Base-by-base conservation (phyloP, 2,888 invertebrate genomes). In the Allygus modestus region DNA sequence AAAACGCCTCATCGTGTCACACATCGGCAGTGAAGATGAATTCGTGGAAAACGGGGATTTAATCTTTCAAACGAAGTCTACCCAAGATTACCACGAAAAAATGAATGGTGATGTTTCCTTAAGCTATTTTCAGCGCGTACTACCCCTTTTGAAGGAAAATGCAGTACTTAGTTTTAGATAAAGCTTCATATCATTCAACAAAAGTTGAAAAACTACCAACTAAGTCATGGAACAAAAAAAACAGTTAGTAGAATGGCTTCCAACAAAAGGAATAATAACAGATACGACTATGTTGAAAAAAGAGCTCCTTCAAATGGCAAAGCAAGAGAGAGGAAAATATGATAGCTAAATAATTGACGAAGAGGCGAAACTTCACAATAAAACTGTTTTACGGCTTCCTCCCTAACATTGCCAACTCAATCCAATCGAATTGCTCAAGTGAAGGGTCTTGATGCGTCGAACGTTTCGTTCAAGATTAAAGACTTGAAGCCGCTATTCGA, bases 151-250 rank as follows among this genome's bases (percentile, higher is more conserved):
- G 31, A 51, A 51, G 51, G 71, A 28, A 28, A n/a, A 23, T 33
- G 33, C 71, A 28, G 71, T 31, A 28, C n/a, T 31, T 37, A 28
- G 71, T 31, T 33, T n/a, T 31, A 33, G 37, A n/a, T n/a, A n/a
- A n/a, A 7, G 37, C 71, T 17, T n/a, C 71, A 71, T 79, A 79
- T 23, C 79, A 79, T 58, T 31, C 31, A 23, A n/a, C 12, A 12
- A 79, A 51, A 79, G 20, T 9, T n/a, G 71, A 79, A 79, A 46
- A 51, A 51, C 26, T 51, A 28, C 51, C 51, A 17, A 79, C 43
- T 58, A 79, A 23, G 15, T 46, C 23, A 33, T 31, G 17, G 28
- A 79, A 58, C 43, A n/a, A n/a, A 79, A 51, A 54, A 33, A 79
- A 31, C 46, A 54, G 23, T 46, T 79, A 28, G 23, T 46, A 20